Evolutionary conservation across 2,888 invertebrate species (phyloP), one percentile per base, ranked within the genome.

Genomic region (Dasysyrphus albostriatus): DNA sequence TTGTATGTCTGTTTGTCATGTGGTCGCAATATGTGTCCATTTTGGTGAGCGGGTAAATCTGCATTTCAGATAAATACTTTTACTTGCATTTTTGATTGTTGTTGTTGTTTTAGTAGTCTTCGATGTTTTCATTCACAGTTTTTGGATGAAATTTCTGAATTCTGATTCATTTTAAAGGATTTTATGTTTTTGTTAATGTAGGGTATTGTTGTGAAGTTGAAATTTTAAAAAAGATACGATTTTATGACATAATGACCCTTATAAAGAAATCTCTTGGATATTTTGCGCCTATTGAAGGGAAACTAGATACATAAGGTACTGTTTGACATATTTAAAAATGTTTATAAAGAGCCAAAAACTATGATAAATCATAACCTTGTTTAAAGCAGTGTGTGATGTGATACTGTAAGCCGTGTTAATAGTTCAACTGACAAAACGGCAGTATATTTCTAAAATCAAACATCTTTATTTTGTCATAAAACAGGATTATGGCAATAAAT

Each of bases 21-120:
- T 91, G 91, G 91, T 90, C 88, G 90, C 91, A 91, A 91, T 90
- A 89, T 91, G 91, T 91, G 91, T 91, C 89, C 88, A 81, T 87
- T n/a, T 87, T 87, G 74, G 75, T 83, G 74, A 74, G 77, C 82
- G 77, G 85, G 73, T 82, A 82, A 73, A 85, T 74, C 85, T 73
- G 77, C 82, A 67, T 69, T 54, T 59, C 54, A 82, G 82, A 81
- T 79, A 76, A 47, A 73, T 34, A 59, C 54, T 37, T 74, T 61
- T 63, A 51, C 44, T 74, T 47, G 37, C 42, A 88, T 16, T n/a
- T n/a, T n/a, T 29, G n/a, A 14, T 14, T 42, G 3, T 42, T 44
- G n/a, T n/a, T n/a, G n/a, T 70, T 10, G 5, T 39, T 10, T 10
- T 24, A 70, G n/a, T n/a, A 44, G 69, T 61, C 47, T 58, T 73